Base-by-base conservation (phyloP, 1,140 invertebrate genomes). In the Chironomus striatipennis region DNA sequence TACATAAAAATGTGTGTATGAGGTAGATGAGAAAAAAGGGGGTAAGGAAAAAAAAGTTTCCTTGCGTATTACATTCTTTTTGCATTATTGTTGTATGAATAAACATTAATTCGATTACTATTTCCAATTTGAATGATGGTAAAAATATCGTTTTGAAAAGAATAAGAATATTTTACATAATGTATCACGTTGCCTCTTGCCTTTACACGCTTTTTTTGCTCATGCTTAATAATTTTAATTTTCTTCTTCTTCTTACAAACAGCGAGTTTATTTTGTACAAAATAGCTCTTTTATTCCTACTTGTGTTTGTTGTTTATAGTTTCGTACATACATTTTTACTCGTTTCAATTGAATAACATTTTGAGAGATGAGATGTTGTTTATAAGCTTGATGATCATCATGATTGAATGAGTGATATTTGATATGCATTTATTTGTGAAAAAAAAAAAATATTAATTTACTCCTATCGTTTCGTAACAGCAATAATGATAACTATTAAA, bases 111-210 rank as follows among this genome's bases (percentile, higher is more conserved):
- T 57, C 47, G 47, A 57, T 57, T 57, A 57, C 47, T n/a, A 57
- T 57, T 57, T n/a, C 12, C 15, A 57, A 12, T 57, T 57, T 57
- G 12, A 57, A 57, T 57, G 47, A 57, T 57, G 47, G 47, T 10
- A 57, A 57, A 57, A 57, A 57, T 57, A 57, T n/a, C 47, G 47
- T 15, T n/a, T 12, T 7, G 15, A 20, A 21, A 70, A 70, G 6
- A 18, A 70, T 20, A 20, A 70, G 20, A 21, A 70, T 70, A 20
- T 9, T 70, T 70, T 70, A 70, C 65, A 70, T 70, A 70, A 70
- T 70, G 65, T 70, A 70, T 70, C 65, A 70, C 65, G 65, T 70
- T 70, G 65, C 18, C 9, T 18, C 65, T 20, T 70, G 65, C 65
- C 9, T 70, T 20, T 70, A 18, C n/a, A 57, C 47, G 47, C 47